phyloP scores from a whole-genome alignment of 2,888 invertebrate species.

The Melieria omissa region DNA sequence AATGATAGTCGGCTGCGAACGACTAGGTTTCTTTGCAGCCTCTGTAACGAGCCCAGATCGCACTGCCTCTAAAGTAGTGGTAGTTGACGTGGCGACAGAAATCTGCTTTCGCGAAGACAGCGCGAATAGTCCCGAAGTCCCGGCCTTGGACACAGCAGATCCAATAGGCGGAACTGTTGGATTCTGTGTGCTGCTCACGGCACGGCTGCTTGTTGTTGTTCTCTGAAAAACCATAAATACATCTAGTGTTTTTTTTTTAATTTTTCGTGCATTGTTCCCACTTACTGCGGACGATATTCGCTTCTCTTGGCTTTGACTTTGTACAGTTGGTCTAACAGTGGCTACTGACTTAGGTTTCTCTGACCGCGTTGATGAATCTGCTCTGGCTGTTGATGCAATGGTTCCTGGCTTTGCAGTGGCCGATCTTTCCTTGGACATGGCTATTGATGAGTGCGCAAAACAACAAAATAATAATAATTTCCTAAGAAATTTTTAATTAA shows the following conservation, averaged over 20 bases:
- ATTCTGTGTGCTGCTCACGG: conserved; percentile 4
- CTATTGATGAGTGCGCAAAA: conserved; percentile 21
- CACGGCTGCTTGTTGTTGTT: neutral
- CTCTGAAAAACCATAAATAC: too few relatives aligned
- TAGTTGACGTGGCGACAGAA: conserved; percentile 15
- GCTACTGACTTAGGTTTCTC: conserved; percentile 43
- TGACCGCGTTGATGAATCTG: neutral
- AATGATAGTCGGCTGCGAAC: conserved; percentile 44
- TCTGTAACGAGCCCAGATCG: neutral
- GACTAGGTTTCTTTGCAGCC: conserved; percentile 26
- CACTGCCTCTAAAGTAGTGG: neutral
- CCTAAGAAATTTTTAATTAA: neutral
- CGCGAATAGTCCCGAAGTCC: neutral
- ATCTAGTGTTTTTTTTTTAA: too few relatives aligned
- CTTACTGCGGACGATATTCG: conserved; percentile 10
- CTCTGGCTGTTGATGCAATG: conserved; percentile 2
- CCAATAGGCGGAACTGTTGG: conserved; percentile 16
- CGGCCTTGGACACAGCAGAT: neutral
- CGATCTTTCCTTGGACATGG: conserved; percentile 22
- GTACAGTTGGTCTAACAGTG: conserved; percentile 45
- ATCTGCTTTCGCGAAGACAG: conserved; percentile 28
- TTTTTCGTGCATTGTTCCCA: neutral
- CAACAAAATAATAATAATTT: neutral
- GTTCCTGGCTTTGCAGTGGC: conserved; percentile 26
- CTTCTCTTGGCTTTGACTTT: conserved; percentile 25